phyloP scores from a whole-genome alignment of 2,888 invertebrate genomes.

The Callosobruchus maculatus region DNA sequence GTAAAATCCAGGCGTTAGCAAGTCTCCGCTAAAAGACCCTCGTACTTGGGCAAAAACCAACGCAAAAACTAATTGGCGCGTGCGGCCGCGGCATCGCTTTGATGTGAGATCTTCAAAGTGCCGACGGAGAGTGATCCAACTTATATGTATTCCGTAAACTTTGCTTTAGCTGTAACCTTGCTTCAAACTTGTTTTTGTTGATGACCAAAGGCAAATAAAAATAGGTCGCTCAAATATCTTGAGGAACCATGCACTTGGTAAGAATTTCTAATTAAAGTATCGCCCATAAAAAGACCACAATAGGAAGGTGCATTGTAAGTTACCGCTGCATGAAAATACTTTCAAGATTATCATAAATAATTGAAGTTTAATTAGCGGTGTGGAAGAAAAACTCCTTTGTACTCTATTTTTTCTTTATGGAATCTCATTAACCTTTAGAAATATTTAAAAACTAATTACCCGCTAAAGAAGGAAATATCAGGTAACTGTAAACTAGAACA shows the following conservation, averaged over 20 bases:
- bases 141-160: too few relatives aligned
- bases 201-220: background rate
- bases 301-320: background rate
- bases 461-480: slow-evolving; percentile 12
- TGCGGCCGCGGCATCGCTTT: too few relatives aligned
- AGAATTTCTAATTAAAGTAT: background rate
- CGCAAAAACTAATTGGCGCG: too few relatives aligned
- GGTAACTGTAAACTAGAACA: slow-evolving; percentile 6
- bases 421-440: slow-evolving; percentile 14
- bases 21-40: too few relatives aligned
- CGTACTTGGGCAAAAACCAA: too few relatives aligned
- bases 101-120: too few relatives aligned
- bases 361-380: background rate
- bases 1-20: too few relatives aligned
- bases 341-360: background rate
- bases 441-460: slow-evolving; percentile 11
- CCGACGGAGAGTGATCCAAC: too few relatives aligned
- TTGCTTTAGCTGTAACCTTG: too few relatives aligned
- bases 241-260: background rate
- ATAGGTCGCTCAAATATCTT: background rate
- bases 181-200: too few relatives aligned
- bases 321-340: background rate
- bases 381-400: background rate
- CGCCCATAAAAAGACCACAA: background rate
- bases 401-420: background rate